Base-by-base conservation (phyloP, 64 coral and sea anemone species). In the Montipora sp. region DNA sequence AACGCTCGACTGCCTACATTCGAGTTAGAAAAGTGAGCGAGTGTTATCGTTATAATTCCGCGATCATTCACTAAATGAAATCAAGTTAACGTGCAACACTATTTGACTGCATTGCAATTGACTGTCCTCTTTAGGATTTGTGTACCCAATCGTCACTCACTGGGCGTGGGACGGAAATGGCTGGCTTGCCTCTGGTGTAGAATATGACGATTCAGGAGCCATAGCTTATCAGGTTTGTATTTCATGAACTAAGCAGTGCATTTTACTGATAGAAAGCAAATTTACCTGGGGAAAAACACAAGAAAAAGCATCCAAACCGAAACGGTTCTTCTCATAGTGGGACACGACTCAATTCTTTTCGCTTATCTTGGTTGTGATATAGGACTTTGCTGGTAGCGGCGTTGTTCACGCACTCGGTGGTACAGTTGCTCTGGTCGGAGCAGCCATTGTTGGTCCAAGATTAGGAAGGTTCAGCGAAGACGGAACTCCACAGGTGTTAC, bases 361-460 rank as follows among this genome's bases (percentile, higher is more conserved):
- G 6, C 11, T 57, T 57, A 57, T 57, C 53, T 80, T 53, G 68
- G 14, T 57, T 1, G 13, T 49, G 3, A 51, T 7, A 12, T 59
- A 96, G 95, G 96, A 98, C 77, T 98, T 98, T 90, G 96, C 96
- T 13, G 96, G 96, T 48, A 98, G 96, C 73, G 93, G 93, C 55
- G 93, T 98, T 55, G 96, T 98, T 21, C 96, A 98, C 22, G 89
- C 92, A 0, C 63, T 98, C 27, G 96, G 96, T 43, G 96, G 96
- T 27, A 76, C 90, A 71, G 83, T 90, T 77, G 96, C 96, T 60
- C 80, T 98, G 14, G 83, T 90, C 12, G 96, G 96, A 15, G 96
- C 96, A 48, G 76, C 77, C 10, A 61, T 92, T 4, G 67, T 98
- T 43, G 96, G 96, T 19, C 84, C 96, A 77, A 85, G 96, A 43